These are phyloP conservation scores for Chloroceryle inda DNA, from an alignment of 2,797 vertebrate species.

Conservation along the genomic window DNA sequence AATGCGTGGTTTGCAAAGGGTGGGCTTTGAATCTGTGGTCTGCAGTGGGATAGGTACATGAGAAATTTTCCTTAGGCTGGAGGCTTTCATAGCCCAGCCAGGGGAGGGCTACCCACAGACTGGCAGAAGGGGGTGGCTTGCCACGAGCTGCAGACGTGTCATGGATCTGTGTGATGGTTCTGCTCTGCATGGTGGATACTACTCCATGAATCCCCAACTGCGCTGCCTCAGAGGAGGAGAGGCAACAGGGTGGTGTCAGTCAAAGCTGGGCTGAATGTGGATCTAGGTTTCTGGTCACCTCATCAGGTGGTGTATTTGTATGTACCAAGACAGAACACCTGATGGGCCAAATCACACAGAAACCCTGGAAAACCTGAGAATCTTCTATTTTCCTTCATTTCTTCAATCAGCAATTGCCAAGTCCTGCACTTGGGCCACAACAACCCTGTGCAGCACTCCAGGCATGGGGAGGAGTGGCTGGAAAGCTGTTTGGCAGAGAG, in stretches of 20 bases:
- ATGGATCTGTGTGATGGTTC: accelerated
- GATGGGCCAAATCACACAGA: neutral
- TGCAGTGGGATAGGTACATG: neutral
- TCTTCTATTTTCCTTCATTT: neutral
- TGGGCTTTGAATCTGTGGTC: neutral
- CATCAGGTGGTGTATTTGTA: neutral
- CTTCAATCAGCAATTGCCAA: too few species aligned
- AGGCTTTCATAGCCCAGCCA: neutral
- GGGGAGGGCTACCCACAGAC: neutral
- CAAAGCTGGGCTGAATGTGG: neutral
- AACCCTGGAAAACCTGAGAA: neutral
- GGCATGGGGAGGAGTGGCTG: too few species aligned
- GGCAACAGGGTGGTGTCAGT: neutral
- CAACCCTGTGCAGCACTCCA: too few species aligned
- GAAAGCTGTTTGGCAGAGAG: too few species aligned
- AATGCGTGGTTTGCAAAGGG: accelerated
- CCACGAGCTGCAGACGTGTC: accelerated
- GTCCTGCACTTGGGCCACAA: too few species aligned
- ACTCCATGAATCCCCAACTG: too few species aligned
- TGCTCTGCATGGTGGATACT: neutral
- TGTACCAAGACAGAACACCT: neutral
- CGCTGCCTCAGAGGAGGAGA: neutral
- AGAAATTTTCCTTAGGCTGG: neutral
- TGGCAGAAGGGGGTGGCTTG: neutral
- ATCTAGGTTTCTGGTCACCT: neutral